phyloP scores from a whole-genome alignment of 2,888 invertebrate genomes.

The Chymomyza fuscimana region DNA sequence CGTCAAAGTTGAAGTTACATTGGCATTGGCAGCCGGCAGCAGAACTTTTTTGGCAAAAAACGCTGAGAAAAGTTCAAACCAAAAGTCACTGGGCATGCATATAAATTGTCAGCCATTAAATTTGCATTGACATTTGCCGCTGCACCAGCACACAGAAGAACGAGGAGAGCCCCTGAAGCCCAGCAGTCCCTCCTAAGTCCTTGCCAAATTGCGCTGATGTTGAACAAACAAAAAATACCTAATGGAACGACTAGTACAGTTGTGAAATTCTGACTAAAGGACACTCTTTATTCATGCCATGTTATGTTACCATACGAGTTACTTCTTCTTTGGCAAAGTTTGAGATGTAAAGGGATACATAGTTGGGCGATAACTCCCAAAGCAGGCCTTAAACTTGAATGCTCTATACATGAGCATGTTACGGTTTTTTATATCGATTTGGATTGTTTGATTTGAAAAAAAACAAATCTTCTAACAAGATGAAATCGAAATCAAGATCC shows the following conservation, averaged over 20 bases:
- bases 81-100: constrained; percentile 74
- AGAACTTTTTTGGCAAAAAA: constrained; percentile 16
- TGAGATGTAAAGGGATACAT: too few species aligned
- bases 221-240: neutral
- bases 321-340: neutral
- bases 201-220: constrained; percentile 20
- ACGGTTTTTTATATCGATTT: too few species aligned
- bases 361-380: neutral
- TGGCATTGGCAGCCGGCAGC: constrained; percentile 1
- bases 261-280: neutral
- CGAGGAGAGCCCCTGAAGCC: neutral
- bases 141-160: constrained; percentile 31
- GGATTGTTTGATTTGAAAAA: too few species aligned
- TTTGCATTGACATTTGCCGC: constrained; percentile 72
- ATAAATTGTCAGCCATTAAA: constrained; percentile 73
- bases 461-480: too few species aligned
- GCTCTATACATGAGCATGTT: neutral
- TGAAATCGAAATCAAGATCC: too few species aligned
- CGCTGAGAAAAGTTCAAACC: constrained; percentile 32
- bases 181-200: constrained; percentile 9
- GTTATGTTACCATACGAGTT: neutral
- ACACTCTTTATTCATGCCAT: neutral
- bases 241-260: neutral
- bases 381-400: neutral
- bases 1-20: constrained; percentile 22